phyloP scores from a whole-genome alignment of 2,797 vertebrate genomes.

The Mus minutoides region DNA sequence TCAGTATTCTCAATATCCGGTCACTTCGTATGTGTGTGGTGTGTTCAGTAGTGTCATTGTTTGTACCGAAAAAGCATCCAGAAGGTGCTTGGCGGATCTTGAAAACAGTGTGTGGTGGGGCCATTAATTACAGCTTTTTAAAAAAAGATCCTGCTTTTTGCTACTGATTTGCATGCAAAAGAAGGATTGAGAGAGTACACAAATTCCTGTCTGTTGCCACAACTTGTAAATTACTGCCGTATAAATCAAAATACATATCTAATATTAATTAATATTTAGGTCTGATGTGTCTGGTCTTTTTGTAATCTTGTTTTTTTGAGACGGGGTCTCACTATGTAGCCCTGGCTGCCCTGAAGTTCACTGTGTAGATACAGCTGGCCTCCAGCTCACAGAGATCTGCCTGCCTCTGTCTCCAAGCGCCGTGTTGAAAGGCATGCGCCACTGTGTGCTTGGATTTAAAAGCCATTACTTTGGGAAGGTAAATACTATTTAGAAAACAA shows the following conservation, averaged over 20 bases:
- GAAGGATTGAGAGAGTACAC: constrained; percentile 15
- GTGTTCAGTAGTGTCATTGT: not conserved
- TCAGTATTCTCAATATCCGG: not conserved
- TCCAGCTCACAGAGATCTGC: not conserved
- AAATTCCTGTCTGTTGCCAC: not conserved
- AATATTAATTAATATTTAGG: not conserved
- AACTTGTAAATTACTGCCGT: constrained; percentile 34
- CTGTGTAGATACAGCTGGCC: not conserved
- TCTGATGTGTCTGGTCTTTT: not conserved
- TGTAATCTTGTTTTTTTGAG: not conserved
- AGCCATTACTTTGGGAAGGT: not conserved
- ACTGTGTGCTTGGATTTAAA: constrained; percentile 21
- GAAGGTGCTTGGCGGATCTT: not conserved
- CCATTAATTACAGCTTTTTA: not conserved
- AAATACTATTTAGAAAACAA: constrained; percentile 41
- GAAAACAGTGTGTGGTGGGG: constrained; percentile 41
- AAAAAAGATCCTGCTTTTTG: constrained; percentile 6
- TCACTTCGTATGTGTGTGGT: not conserved
- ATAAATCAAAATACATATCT: not conserved
- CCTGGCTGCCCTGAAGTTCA: not conserved
- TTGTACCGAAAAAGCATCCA: constrained; percentile 31
- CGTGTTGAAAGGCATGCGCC: not conserved
- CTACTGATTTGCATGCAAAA: constrained; percentile 8
- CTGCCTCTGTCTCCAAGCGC: not conserved
- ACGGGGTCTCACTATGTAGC: not conserved